A percentile compares a stretch with the other conserved stretches of the same genome.
Conservation (phyloP, 1,140 invertebrate species). For the Chymomyza costata region DNA sequence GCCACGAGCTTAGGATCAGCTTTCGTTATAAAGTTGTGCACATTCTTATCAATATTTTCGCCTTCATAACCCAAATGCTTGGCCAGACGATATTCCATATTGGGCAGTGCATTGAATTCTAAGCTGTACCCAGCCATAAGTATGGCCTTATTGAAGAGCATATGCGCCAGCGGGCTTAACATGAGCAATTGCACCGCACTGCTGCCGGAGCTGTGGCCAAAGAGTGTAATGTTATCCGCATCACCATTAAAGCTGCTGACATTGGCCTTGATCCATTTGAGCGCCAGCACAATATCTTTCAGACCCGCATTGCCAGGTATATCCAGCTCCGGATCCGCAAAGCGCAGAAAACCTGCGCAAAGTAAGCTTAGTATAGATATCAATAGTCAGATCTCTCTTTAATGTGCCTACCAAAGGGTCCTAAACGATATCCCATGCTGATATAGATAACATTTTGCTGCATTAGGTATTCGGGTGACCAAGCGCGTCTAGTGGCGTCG, state of each 20-base stretch:
- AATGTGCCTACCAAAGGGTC: conserved; percentile 64
- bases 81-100: conserved; percentile 52
- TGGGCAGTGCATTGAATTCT: conserved; percentile 28
- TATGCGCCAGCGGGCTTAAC: conserved; percentile 62
- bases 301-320: conserved; percentile 78
- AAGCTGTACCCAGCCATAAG: conserved; percentile 76
- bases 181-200: conserved; percentile 58
- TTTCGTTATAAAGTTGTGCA: conserved; percentile 31
- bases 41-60: conserved; percentile 29
- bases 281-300: conserved; percentile 76
- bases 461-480: conserved; percentile 78
- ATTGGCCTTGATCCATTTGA: conserved; percentile 80
- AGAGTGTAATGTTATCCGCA: conserved; percentile 77
- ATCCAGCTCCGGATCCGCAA: conserved; percentile 79
- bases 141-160: conserved; percentile 79
- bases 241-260: conserved; percentile 80
- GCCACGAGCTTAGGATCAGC: conserved; percentile 29
- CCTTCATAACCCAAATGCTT: conserved; percentile 56
- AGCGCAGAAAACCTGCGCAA: conserved; percentile 75
- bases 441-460: conserved; percentile 76
- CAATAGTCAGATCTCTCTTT: not conserved
- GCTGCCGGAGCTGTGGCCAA: conserved; percentile 77
- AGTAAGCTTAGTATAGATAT: conserved; percentile 5
- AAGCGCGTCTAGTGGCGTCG: conserved; percentile 54
- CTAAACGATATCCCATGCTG: conserved; percentile 75